Evolutionary conservation across 2,113 vertebrate genomes (phyloP).

Genomic region (Copsychus sechellarum): DNA sequence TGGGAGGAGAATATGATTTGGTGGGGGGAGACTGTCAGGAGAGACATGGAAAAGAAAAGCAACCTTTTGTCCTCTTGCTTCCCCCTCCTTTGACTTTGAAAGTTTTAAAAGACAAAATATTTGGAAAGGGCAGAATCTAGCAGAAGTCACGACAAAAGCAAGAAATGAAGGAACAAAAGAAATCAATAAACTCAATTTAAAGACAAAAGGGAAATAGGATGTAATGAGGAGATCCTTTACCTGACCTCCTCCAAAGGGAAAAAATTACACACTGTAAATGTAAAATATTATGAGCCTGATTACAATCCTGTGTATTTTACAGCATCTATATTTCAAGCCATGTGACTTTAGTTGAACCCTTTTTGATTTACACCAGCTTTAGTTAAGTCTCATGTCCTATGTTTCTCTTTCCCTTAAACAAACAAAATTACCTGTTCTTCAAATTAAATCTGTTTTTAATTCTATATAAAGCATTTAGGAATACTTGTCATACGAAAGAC

Average conservation of each 20-base stretch:
- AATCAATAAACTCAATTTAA: neutral
- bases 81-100: neutral
- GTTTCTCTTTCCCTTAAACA: slow-evolving; percentile 45
- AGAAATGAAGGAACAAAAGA: neutral
- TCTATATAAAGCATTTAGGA: slow-evolving; percentile 8
- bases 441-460: slow-evolving; percentile 67
- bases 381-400: neutral
- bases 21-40: neutral
- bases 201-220: neutral
- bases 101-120: neutral
- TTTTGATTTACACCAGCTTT: slow-evolving; percentile 36
- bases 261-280: neutral
- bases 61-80: neutral
- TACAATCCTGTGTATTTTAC: neutral
- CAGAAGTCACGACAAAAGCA: neutral
- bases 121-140: neutral
- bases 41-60: neutral
- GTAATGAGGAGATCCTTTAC: neutral
- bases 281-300: neutral
- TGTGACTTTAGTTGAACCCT: neutral
- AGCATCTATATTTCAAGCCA: neutral
- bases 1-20: neutral
- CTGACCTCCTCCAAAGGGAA: neutral
- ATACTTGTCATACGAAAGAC: slow-evolving; percentile 16
- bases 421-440: slow-evolving; percentile 64